Evolutionary conservation across 2,113 vertebrate species (phyloP), one percentile per base, ranked within the genome.

Genomic region (Dicrurus megarhynchus): DNA sequence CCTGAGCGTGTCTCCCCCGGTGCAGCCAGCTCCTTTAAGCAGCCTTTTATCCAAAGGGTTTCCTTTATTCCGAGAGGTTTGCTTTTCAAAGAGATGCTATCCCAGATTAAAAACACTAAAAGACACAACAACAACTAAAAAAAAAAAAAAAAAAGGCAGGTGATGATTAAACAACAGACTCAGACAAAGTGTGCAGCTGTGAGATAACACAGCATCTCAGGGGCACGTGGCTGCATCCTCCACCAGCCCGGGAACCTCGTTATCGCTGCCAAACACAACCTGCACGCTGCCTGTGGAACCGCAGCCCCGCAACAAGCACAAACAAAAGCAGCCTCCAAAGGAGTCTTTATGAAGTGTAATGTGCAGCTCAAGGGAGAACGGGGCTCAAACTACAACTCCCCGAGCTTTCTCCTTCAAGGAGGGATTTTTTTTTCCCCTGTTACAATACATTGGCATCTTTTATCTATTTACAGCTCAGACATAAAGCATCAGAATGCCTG

Each of bases 191-290:
- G 78, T 93, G 97, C 47, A 49, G 78, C 93, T n/a, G 71, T 7
- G 46, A 96, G 98, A 98, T 98, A 98, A 97, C 39, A 4, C 4
- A 84, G 42, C 88, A 80, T 95, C 97, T 90, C 89, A 17, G 77
- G 70, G 96, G 93, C 94, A 80, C 75, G 7, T 4, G 50, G 96
- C 67, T 90, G 68, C 50, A 70, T 87, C 84, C 87, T 89, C n/a
- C 81, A 21, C 8, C 87, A 63, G 71, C 91, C 87, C 26, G 32
- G 71, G 73, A 44, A 78, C 70, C 67, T 4, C 3, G 30, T 97
- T 98, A 98, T 98, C 98, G 41, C 82, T 59, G 35, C 7, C 7
- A 81, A 97, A 97, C 98, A 98, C 92, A 96, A 28, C 86, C 93
- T 70, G 82, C 17, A 22, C 84, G 1, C 90, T 42, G 76, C 35